These are phyloP conservation scores for Dione vanillae DNA, from an alignment of 2,888 invertebrate species.

Conservation along the genomic window DNA sequence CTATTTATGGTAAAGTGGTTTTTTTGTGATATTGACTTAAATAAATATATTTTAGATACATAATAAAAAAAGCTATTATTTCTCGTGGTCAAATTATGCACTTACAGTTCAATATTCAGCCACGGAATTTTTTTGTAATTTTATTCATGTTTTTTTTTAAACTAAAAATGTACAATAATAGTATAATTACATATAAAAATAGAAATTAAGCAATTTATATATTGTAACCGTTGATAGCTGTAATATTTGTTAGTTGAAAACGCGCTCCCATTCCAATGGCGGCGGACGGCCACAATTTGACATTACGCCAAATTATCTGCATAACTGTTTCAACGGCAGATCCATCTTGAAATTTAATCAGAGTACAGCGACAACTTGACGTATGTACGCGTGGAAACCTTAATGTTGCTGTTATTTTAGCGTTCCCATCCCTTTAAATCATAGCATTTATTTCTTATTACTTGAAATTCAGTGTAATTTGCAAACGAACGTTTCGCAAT, in stretches of 20 bases:
- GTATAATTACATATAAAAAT: not conserved
- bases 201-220: constrained; percentile 29
- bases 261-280: constrained; percentile 29
- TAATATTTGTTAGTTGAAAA: constrained; percentile 34
- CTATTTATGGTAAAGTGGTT: not conserved
- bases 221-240: constrained; percentile 16
- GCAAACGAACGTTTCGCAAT: constrained; percentile 60
- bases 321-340: constrained; percentile 62
- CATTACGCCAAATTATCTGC: constrained; percentile 61
- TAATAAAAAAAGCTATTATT: not conserved
- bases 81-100: not conserved
- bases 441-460: constrained; percentile 64
- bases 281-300: constrained; percentile 47
- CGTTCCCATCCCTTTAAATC: constrained; percentile 63
- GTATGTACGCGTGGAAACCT: constrained; percentile 69
- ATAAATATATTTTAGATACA: no score
- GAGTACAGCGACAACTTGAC: constrained; percentile 63
- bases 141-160: not conserved
- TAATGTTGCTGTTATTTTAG: constrained; percentile 59
- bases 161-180: not conserved
- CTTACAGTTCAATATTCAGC: not conserved
- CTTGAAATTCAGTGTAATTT: constrained; percentile 64
- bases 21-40: no score
- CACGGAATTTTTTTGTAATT: not conserved
- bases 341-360: constrained; percentile 64